Base-by-base conservation (phyloP, 2,888 invertebrate genomes). In the Anoplius nigerrimus region DNA sequence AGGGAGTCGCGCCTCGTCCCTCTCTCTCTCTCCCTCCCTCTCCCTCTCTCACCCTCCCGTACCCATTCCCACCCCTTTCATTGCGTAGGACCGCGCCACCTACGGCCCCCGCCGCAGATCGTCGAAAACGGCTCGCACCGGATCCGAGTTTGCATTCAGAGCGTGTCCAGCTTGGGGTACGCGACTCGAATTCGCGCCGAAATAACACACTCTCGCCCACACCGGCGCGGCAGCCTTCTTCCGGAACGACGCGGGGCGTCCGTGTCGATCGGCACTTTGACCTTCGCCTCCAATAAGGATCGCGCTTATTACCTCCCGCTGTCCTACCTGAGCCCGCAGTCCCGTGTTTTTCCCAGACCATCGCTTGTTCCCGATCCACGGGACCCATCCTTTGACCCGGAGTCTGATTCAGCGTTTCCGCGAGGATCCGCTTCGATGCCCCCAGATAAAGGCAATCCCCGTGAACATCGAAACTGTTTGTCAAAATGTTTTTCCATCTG, bases 131-230 rank as follows among this genome's bases (percentile, higher is more conserved):
- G 69, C 76, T 71, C 70, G 76, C 70, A 71, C 62, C 60, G 68
- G 61, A 45, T 67, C 56, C 62, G 20, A 27, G 62, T 55, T 84
- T 82, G 78, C 80, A 84, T 84, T 84, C 84, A 80, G 70, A 78
- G 75, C 81, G 79, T 78, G 79, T 73, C 69, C 78, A 61, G 64
- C 75, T n/a, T n/a, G n/a, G 67, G 71, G 46, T 75, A 81, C 84
- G 83, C 82, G 83, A 78, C 78, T 74, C 77, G 84, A 82, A 82
- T 85, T 82, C 79, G 72, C 72, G 69, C 74, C 69, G 66, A 64
- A 69, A 71, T 71, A 64, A 69, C 67, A 64, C 63, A 68, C 68
- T 58, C 48, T 45, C 58, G 13, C 43, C 1, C 5, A 53, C 43
- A 34, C 21, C 48, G 45, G 15, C n/a, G 42, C 45, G 45, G 11